phyloP scores from a whole-genome alignment of 2,888 invertebrate species.

The Tetragonula carbonaria region DNA sequence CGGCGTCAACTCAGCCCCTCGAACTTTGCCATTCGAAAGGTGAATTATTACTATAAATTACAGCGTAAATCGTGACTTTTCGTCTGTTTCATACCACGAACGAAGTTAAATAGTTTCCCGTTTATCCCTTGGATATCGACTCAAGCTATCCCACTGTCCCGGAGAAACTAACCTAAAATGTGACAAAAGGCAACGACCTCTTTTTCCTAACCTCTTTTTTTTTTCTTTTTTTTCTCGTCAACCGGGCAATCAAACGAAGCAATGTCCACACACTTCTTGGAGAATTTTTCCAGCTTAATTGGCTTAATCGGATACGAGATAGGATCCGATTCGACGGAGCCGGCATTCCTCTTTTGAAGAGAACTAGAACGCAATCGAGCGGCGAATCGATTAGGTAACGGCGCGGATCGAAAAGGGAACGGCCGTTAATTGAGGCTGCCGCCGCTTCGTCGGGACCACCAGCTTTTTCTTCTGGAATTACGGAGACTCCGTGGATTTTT shows the following conservation, averaged over 20 bases:
- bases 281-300: background rate
- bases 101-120: too few species aligned
- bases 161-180: too few species aligned
- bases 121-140: too few species aligned
- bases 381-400: constrained; percentile 74
- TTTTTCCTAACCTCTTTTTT: too few species aligned
- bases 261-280: background rate
- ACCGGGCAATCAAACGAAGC: background rate
- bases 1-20: background rate
- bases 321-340: background rate
- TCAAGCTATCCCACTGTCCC: too few species aligned
- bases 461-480: constrained; percentile 16
- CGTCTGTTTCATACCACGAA: background rate
- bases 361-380: constrained; percentile 65
- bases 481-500: constrained; percentile 19
- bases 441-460: constrained; percentile 7
- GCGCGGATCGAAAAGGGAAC: constrained; percentile 58
- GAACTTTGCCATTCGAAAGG: background rate
- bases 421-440: constrained; percentile 45
- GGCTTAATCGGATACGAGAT: background rate
- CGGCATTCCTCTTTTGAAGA: constrained; percentile 52
- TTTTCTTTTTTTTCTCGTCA: background rate
- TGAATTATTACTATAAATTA: background rate
- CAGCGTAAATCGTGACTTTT: background rate
- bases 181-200: too few species aligned